phyloP scores from a whole-genome alignment of 2,113 vertebrate species.

The Hemiscyllium ocellatum region DNA sequence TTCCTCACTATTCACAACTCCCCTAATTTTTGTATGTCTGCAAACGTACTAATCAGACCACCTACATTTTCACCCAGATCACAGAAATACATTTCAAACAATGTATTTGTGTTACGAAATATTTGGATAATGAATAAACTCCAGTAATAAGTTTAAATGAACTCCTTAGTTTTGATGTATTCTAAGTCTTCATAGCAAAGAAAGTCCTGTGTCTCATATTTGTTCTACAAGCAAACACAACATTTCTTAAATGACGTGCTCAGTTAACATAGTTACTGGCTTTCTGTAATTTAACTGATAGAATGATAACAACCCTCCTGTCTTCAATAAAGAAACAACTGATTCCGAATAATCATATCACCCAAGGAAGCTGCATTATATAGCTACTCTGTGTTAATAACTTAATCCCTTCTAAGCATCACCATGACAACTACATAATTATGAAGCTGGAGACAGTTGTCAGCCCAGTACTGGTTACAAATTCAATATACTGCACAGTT shows the following conservation, averaged over 20 bases:
- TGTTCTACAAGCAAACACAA: background rate
- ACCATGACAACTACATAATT: conserved; percentile 29
- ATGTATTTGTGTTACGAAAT: too few relatives aligned
- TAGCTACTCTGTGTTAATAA: background rate
- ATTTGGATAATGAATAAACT: too few relatives aligned
- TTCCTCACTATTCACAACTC: too few relatives aligned
- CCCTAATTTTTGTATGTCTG: too few relatives aligned
- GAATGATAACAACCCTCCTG: background rate
- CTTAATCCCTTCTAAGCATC: background rate
- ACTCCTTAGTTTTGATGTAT: background rate
- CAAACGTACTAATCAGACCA: too few relatives aligned
- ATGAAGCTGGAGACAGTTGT: background rate
- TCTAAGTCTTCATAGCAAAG: background rate
- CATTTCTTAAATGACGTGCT: background rate
- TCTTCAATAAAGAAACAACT: background rate
- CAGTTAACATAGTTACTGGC: background rate
- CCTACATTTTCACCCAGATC: too few relatives aligned
- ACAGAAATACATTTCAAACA: too few relatives aligned
- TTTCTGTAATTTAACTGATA: background rate
- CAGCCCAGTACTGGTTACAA: background rate
- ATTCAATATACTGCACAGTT: too few relatives aligned
- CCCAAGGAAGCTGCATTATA: background rate
- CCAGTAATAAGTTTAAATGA: background rate
- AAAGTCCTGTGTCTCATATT: background rate
- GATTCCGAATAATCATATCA: background rate